phyloP scores from a whole-genome alignment of 2,888 invertebrate species.

The Ctena decussata region DNA sequence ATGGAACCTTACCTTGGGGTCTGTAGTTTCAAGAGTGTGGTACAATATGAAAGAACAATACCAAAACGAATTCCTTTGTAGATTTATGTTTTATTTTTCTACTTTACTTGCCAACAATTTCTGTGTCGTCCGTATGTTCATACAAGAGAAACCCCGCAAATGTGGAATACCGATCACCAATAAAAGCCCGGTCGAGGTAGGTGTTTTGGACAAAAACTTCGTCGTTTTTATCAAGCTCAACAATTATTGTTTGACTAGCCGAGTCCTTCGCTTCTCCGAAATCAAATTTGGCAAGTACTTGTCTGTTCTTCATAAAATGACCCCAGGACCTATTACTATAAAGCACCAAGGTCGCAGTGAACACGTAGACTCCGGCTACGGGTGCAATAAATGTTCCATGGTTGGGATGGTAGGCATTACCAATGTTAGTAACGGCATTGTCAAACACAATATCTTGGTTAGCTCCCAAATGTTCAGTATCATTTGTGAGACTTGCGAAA shows the following conservation, averaged over 20 bases:
- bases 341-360: neutral
- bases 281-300: neutral
- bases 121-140: neutral
- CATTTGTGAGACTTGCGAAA: neutral
- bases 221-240: neutral
- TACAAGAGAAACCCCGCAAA: neutral
- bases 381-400: neutral
- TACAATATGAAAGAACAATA: no score
- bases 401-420: neutral
- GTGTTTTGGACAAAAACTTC: neutral
- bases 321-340: no score
- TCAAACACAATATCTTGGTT: slow-evolving; percentile 5
- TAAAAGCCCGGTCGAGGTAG: neutral
- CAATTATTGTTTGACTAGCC: neutral
- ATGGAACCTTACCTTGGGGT: no score
- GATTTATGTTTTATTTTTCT: no score
- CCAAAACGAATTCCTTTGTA: no score
- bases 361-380: neutral
- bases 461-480: neutral
- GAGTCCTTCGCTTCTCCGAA: neutral
- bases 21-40: no score
- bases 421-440: neutral
- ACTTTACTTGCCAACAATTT: no score
- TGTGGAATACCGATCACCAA: neutral
- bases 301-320: neutral